Percentiles rank a stretch among this genome's conserved stretches.
Evolutionary conservation across 1,140 invertebrate species (phyloP).

Genomic region (Pinna nobilis): DNA sequence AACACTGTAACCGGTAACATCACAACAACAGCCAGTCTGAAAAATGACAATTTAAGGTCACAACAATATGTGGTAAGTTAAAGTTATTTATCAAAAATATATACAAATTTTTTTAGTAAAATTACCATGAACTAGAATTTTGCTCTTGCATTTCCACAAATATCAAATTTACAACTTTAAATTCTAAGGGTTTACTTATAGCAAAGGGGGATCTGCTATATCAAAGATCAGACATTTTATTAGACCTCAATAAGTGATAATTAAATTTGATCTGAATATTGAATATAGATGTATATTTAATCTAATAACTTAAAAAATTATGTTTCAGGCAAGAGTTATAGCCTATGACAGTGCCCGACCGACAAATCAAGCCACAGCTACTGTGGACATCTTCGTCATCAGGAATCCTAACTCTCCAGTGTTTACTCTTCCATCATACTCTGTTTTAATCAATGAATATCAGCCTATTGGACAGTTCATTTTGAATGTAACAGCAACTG

Average conservation of each 20-base stretch:
- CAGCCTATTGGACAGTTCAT: slow-evolving; percentile 82
- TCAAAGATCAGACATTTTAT: no score
- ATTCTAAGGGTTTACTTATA: no score
- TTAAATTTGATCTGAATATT: neutral
- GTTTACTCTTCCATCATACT: slow-evolving; percentile 85
- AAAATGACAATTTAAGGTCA: slow-evolving; percentile 26
- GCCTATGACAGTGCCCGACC: slow-evolving; percentile 90
- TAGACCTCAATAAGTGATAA: no score
- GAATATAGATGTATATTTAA: neutral
- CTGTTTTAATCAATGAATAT: slow-evolving; percentile 89
- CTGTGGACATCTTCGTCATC: slow-evolving; percentile 84
- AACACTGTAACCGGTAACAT: slow-evolving; percentile 41
- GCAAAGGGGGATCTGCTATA: no score
- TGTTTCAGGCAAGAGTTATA: slow-evolving; percentile 81
- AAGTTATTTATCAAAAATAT: neutral
- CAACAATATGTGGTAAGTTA: slow-evolving; percentile 17
- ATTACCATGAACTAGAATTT: no score
- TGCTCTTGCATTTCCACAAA: no score
- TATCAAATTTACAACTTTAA: no score
- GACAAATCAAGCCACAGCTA: slow-evolving; percentile 90
- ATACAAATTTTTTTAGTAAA: no score
- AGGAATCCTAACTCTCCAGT: slow-evolving; percentile 87
- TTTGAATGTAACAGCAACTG: slow-evolving; percentile 80
- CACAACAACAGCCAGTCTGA: slow-evolving; percentile 36
- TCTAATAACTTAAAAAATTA: no score